A percentile compares a stretch with the other conserved stretches of the same genome.
phyloP scores from a whole-genome alignment of 2,113 vertebrate species.

The Pterocles gutturalis region DNA sequence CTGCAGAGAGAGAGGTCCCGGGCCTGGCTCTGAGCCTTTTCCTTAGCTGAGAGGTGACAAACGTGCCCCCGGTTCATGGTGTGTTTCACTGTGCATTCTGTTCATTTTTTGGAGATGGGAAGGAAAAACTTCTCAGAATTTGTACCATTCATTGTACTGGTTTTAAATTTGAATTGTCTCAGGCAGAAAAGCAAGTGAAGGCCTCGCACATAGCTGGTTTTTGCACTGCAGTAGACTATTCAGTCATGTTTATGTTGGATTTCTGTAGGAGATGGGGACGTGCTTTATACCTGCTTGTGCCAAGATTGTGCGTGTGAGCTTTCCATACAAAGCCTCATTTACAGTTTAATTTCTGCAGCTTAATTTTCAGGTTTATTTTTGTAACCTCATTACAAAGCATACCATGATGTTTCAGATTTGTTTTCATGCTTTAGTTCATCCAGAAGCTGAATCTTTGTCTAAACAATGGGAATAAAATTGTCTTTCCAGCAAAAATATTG shows the following conservation, averaged over 20 bases:
- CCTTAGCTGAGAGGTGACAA: no score
- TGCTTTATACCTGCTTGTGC: neutral
- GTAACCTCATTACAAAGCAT: neutral
- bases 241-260: fast-evolving
- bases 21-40: neutral
- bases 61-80: fast-evolving
- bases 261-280: neutral
- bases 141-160: neutral
- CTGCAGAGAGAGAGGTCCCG: fast-evolving
- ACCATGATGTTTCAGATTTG: neutral
- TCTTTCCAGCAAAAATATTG: neutral
- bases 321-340: neutral
- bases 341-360: neutral
- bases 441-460: neutral
- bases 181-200: neutral
- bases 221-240: neutral
- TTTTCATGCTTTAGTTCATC: neutral
- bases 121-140: neutral
- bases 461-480: neutral
- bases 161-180: neutral
- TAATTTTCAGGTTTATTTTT: neutral
- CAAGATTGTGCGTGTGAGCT: fast-evolving
- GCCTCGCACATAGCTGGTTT: fast-evolving
- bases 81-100: fast-evolving
- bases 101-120: no score